phyloP scores from a whole-genome alignment of 2,113 vertebrate genomes.

The Nematolebias whitei region DNA sequence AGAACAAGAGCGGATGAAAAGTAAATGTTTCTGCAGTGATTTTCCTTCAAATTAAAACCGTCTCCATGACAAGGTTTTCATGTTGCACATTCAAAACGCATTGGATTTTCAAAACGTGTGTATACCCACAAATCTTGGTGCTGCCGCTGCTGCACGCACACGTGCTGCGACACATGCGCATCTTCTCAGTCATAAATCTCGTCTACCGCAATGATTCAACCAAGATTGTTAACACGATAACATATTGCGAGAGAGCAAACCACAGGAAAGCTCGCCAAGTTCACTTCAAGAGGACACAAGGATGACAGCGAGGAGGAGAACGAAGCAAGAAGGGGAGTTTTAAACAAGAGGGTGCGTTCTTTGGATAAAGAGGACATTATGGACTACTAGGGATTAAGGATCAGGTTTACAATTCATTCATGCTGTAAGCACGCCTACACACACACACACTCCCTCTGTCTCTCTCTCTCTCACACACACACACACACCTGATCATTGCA shows the following conservation, averaged over 20 bases:
- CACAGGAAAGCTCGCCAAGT: constrained; percentile 86
- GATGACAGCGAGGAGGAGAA: constrained; percentile 46
- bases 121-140: constrained; percentile 32
- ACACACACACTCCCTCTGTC: constrained; percentile 4
- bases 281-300: constrained; percentile 82
- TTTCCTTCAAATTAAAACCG: constrained; percentile 11
- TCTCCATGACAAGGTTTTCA: constrained; percentile 19
- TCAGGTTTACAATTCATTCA: constrained; percentile 56
- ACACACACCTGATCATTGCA: constrained; percentile 59
- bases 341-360: constrained; percentile 37
- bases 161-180: constrained; percentile 36
- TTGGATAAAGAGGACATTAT: constrained; percentile 46
- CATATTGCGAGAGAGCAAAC: constrained; percentile 92
- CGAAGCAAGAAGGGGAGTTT: constrained; percentile 31
- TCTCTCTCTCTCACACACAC: constrained; percentile 10
- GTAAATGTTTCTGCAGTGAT: constrained; percentile 2
- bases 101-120: constrained; percentile 26
- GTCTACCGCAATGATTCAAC: constrained; percentile 89
- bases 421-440: constrained; percentile 7
- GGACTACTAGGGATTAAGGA: constrained; percentile 47
- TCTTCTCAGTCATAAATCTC: constrained; percentile 87
- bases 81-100: constrained; percentile 19
- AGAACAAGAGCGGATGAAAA: constrained; percentile 20
- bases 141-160: constrained; percentile 19
- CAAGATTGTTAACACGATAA: constrained; percentile 91